Evolutionary conservation across 2,113 vertebrate species (phyloP).

Genomic region (Scalopus aquaticus): DNA sequence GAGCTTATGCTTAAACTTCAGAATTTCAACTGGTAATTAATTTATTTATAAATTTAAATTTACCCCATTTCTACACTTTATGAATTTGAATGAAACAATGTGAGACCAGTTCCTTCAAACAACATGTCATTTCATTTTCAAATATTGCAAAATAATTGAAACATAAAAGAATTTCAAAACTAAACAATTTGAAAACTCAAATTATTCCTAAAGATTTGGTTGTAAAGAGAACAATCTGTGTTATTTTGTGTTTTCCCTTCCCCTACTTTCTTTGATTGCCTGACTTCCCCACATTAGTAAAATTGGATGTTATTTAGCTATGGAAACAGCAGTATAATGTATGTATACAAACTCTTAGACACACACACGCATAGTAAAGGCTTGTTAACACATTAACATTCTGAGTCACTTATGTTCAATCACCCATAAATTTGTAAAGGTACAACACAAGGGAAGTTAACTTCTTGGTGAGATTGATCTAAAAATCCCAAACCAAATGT

Average conservation of each 20-base stretch:
- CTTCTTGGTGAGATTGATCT: neutral
- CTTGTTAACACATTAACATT: neutral
- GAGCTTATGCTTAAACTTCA: neutral
- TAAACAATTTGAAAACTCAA: neutral
- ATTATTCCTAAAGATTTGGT: neutral
- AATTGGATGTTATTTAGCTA: conserved; percentile 36
- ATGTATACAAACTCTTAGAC: neutral
- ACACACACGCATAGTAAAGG: neutral
- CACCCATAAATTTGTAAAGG: neutral
- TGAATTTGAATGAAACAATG: neutral
- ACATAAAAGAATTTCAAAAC: conserved; percentile 35
- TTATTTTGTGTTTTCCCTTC: neutral
- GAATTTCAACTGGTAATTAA: neutral
- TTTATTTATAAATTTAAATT: too few species aligned
- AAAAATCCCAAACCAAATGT: neutral
- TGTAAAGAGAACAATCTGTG: neutral
- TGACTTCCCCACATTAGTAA: neutral
- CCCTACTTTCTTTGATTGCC: neutral
- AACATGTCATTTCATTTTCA: neutral
- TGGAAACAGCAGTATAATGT: neutral
- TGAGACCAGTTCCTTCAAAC: neutral
- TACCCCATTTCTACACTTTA: neutral
- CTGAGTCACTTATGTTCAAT: neutral
- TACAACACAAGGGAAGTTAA: neutral
- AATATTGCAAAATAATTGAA: neutral